Conservation (phyloP, 2,888 invertebrate genomes). For the Creontiades dilutus region DNA sequence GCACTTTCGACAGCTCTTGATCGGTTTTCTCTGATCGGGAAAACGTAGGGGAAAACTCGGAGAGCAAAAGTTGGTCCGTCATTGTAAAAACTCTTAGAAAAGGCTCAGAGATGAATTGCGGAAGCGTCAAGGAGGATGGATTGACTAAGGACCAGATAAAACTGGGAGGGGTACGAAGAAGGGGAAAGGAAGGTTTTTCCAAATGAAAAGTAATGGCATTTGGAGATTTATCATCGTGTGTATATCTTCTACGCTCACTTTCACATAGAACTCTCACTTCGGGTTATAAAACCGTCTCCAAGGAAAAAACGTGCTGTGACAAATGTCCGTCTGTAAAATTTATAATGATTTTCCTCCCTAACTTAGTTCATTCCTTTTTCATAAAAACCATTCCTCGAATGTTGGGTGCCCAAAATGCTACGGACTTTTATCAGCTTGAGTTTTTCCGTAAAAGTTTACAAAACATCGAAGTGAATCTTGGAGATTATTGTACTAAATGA, state of each 20-base stretch:
- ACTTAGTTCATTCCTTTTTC: neutral
- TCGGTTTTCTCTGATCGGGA: neutral
- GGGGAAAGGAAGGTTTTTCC: constrained; percentile 19
- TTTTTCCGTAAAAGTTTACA: too few species aligned
- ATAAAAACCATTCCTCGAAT: too few species aligned
- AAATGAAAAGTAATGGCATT: constrained; percentile 65
- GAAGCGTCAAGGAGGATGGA: constrained; percentile 38
- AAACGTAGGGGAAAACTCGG: constrained; percentile 6
- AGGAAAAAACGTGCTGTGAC: neutral
- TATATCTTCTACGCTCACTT: constrained; percentile 21
- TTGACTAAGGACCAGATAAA: constrained; percentile 56
- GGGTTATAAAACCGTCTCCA: constrained; percentile 3
- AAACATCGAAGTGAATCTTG: too few species aligned
- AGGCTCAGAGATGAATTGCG: constrained; percentile 41
- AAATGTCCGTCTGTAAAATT: neutral
- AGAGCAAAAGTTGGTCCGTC: constrained; percentile 9
- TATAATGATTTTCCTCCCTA: neutral
- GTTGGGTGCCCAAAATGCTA: too few species aligned
- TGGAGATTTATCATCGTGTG: constrained; percentile 57
- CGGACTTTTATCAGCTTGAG: too few species aligned
- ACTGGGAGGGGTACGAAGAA: neutral
- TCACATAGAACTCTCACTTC: constrained; percentile 24
- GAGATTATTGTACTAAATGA: too few species aligned
- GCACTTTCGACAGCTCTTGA: constrained; percentile 25
- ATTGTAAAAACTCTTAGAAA: constrained; percentile 32